These are phyloP conservation scores for Eretmochelys imbricata DNA, from an alignment of 2,113 vertebrate genomes.

Conservation along the genomic window DNA sequence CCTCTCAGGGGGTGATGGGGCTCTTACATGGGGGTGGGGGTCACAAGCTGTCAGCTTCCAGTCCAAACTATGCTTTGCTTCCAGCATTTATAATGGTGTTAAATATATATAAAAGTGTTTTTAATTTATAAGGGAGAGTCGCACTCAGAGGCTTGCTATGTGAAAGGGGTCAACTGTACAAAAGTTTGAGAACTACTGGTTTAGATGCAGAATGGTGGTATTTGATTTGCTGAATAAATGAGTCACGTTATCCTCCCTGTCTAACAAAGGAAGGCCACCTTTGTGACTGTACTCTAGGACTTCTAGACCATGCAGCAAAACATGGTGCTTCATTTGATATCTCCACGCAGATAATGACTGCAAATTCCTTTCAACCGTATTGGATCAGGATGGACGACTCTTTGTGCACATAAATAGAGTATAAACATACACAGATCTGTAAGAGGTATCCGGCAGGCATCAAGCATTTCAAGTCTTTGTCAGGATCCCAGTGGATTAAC, in stretches of 20 bases:
- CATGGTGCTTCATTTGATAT: constrained; percentile 10
- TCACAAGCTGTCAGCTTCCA: too few relatives aligned
- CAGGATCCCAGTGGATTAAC: constrained; percentile 31
- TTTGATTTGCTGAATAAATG: not conserved
- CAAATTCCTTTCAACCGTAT: constrained; percentile 29
- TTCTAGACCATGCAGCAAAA: not conserved
- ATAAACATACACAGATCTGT: constrained; percentile 27
- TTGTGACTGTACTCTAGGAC: not conserved
- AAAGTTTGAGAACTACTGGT: not conserved
- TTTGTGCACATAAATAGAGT: constrained; percentile 7
- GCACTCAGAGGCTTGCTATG: too few relatives aligned
- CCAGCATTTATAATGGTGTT: too few relatives aligned
- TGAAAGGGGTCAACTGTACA: too few relatives aligned
- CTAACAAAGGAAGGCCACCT: not conserved
- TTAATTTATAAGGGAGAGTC: too few relatives aligned
- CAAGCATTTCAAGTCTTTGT: not conserved
- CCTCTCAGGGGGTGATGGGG: too few relatives aligned
- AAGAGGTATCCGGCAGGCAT: not conserved
- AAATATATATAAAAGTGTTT: too few relatives aligned
- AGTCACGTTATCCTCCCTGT: not conserved
- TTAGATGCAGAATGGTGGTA: not conserved
- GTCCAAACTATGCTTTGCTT: too few relatives aligned
- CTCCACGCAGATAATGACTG: constrained; percentile 53
- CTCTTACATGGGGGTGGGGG: too few relatives aligned
- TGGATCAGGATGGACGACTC: constrained; percentile 39